Evolutionary conservation across 2,113 vertebrate genomes (phyloP), one percentile per base, ranked within the genome.

Genomic region (Syngnathus floridae): DNA sequence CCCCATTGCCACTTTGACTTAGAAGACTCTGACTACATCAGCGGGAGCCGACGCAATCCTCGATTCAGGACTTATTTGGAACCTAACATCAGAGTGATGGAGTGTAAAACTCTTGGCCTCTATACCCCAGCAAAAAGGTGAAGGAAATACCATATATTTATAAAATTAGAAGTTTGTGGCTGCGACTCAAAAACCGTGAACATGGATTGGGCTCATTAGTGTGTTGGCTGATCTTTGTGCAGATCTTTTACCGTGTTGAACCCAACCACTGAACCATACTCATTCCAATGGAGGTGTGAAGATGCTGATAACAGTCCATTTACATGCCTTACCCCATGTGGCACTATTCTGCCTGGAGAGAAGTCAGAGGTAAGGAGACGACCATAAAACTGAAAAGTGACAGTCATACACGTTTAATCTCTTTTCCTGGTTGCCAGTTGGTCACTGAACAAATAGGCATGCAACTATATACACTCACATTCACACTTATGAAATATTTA

Each of bases 231-330:
- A 68, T 67, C 49, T 26, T 26, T 70, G 19, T 63, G 65, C 85
- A 98, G 95, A 83, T 82, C 79, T 49, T 95, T 98, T 62, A 82
- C 61, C 13, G 87, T 94, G 61, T 37, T 93, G 78, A 98, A 98
- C 85, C 94, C 94, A 4, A 96, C 94, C 62, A 83, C 57, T 40
- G 84, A 77, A 4, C 14, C 74, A 0, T 96, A 93, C 71, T 90
- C 91, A 57, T 95, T 93, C 75, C 85, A 71, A 48, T 98, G 95
- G 95, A 87, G 31, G 69, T 92, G 91, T 79, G 89, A 92, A 45
- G 93, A 92, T 62, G 31, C 22, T 5, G 80, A 73, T 36, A 67
- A 68, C n/a, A 55, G 87, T 4, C 76, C 81, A 17, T 97, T 98
- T 72, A 66, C 14, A 31, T 97, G 95, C 82, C 87, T 93, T n/a